Conservation (phyloP, 2,888 invertebrate genomes). For the Clusia tigrina region DNA sequence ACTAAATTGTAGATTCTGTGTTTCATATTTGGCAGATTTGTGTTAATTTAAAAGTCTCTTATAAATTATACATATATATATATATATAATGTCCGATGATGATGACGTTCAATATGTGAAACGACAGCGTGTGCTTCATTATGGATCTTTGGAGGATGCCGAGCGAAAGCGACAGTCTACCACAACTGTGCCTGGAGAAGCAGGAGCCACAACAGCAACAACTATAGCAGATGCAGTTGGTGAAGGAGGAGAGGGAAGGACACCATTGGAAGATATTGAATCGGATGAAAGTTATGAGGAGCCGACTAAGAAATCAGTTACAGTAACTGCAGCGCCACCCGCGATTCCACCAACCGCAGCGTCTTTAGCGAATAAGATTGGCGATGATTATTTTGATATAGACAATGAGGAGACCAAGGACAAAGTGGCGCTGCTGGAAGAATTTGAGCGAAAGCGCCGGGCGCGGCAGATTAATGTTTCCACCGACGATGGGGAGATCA, state of each 20-base stretch:
- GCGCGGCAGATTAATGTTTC: constrained; percentile 96
- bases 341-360: constrained; percentile 49
- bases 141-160: constrained; percentile 88
- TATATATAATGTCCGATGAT: constrained; percentile 86
- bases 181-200: constrained; percentile 24
- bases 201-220: constrained; percentile 28
- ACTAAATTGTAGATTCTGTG: no score
- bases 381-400: constrained; percentile 65
- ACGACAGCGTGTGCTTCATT: constrained; percentile 80
- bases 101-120: constrained; percentile 76
- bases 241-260: constrained; percentile 1
- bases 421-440: constrained; percentile 90
- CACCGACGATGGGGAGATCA: constrained; percentile 97
- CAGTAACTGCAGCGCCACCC: constrained; percentile 46
- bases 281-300: constrained; percentile 71
- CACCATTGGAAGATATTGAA: constrained; percentile 67
- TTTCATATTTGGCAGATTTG: background rate
- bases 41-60: background rate
- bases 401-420: constrained; percentile 73
- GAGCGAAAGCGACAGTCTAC: constrained; percentile 75
- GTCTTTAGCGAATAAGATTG: constrained; percentile 54
- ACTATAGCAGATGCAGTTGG: constrained; percentile 28
- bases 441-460: constrained; percentile 93
- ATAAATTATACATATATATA: no score
- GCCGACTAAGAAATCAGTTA: constrained; percentile 70